These are phyloP conservation scores for Falco cherrug DNA, from an alignment of 2,797 vertebrate genomes.

Conservation along the genomic window DNA sequence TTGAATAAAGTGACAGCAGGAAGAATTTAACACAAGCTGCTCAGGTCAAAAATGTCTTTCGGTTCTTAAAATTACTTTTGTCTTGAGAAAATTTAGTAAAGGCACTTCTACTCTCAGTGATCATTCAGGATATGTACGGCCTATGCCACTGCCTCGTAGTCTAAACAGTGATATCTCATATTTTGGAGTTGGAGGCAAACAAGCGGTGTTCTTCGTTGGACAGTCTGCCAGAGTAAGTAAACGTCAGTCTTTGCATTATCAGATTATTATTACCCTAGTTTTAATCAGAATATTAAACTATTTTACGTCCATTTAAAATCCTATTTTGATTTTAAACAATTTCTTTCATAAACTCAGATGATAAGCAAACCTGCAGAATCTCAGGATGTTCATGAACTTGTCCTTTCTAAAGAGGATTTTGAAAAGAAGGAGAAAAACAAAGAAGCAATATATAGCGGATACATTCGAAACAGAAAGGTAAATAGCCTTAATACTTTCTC, in stretches of 20 bases:
- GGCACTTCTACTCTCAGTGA: constrained; percentile 73
- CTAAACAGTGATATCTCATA: constrained; percentile 97
- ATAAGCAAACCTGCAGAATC: constrained; percentile 86
- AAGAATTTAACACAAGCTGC: neutral
- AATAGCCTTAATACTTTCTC: neutral
- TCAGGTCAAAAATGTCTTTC: neutral
- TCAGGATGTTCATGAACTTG: constrained; percentile 91
- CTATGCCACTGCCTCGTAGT: constrained; percentile 85
- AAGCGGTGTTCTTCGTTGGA: constrained; percentile 93
- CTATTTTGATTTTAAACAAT: constrained; percentile 6
- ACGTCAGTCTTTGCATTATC: neutral
- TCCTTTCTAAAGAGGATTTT: constrained; percentile 93
- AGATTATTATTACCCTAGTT: neutral
- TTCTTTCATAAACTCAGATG: constrained; percentile 81
- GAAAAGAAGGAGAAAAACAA: constrained; percentile 89
- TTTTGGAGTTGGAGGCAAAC: constrained; percentile 96
- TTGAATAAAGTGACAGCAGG: neutral
- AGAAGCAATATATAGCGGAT: constrained; percentile 85
- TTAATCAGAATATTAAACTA: neutral
- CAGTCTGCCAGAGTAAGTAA: constrained; percentile 86
- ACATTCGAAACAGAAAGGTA: constrained; percentile 91
- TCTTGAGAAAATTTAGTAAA: constrained; percentile 10
- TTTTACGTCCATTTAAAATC: neutral
- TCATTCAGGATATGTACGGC: constrained; percentile 83
- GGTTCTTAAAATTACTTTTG: neutral